These are phyloP conservation scores for Calameuta pallipes DNA, from an alignment of 2,888 invertebrate species.

Conservation along the genomic window DNA sequence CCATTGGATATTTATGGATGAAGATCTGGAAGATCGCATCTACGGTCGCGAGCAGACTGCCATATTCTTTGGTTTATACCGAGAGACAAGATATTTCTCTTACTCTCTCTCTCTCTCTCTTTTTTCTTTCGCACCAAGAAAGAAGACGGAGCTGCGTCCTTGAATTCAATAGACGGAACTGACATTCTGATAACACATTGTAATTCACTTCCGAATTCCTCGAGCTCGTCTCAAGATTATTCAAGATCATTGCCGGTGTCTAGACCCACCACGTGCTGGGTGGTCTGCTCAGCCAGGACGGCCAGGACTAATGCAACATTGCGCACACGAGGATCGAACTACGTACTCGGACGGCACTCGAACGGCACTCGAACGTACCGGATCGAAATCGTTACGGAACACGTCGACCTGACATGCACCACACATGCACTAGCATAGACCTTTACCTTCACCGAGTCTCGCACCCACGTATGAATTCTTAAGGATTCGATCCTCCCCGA, in stretches of 20 bases:
- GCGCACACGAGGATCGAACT: not conserved
- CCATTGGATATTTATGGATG: no score
- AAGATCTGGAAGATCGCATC: no score
- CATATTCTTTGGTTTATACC: no score
- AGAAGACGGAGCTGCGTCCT: no score
- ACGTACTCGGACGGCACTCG: not conserved
- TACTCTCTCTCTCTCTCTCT: no score
- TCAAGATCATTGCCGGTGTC: not conserved
- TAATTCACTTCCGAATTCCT: no score
- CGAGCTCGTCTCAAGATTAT: not conserved
- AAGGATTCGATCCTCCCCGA: not conserved
- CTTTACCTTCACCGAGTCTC: not conserved
- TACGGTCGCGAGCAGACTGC: no score
- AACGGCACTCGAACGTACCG: not conserved
- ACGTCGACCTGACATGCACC: not conserved
- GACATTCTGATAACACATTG: no score
- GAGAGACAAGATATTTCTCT: no score
- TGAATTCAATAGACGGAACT: no score
- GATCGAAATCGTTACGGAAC: not conserved
- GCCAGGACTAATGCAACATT: not conserved
- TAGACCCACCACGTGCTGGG: constrained; percentile 1
- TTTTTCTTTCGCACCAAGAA: no score
- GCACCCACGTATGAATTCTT: constrained; percentile 6
- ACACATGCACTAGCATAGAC: no score
- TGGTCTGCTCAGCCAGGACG: not conserved